Evolutionary conservation across 2,113 vertebrate genomes (phyloP).

Genomic region (Ranitomeya imitator): DNA sequence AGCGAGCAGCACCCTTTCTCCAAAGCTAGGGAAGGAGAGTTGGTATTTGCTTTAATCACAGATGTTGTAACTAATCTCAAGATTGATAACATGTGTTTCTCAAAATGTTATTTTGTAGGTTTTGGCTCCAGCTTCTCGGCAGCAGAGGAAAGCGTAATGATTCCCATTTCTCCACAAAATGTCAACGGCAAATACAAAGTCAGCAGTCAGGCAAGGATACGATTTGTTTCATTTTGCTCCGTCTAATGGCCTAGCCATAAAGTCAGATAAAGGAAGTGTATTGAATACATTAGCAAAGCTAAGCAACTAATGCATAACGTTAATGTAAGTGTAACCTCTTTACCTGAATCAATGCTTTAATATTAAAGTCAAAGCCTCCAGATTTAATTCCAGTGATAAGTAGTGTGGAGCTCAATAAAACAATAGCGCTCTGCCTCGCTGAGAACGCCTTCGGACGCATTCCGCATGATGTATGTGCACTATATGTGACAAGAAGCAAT

Average conservation of each 20-base stretch:
- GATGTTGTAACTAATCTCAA: slow-evolving; percentile 44
- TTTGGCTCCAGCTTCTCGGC: slow-evolving; percentile 94
- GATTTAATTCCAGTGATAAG: slow-evolving; percentile 45
- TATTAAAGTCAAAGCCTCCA: slow-evolving; percentile 39
- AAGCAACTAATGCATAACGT: slow-evolving; percentile 55
- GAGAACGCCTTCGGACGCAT: slow-evolving; percentile 19
- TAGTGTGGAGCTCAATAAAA: slow-evolving; percentile 31
- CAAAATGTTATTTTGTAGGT: slow-evolving; percentile 71
- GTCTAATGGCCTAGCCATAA: slow-evolving; percentile 50
- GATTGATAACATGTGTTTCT: slow-evolving; percentile 56
- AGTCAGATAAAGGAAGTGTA: slow-evolving; percentile 56
- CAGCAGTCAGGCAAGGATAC: slow-evolving; percentile 86
- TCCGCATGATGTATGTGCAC: slow-evolving; percentile 20
- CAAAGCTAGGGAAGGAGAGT: slow-evolving; percentile 6
- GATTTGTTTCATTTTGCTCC: slow-evolving; percentile 53
- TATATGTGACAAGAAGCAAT: slow-evolving; percentile 40
- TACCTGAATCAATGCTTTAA: slow-evolving; percentile 50
- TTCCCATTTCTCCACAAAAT: slow-evolving; percentile 77
- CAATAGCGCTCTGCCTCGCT: slow-evolving; percentile 2
- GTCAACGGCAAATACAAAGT: slow-evolving; percentile 82
- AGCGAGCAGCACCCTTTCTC: background rate
- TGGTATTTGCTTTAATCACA: slow-evolving; percentile 42
- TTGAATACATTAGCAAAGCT: slow-evolving; percentile 43
- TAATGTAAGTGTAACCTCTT: slow-evolving; percentile 46
- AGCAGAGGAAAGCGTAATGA: slow-evolving; percentile 86